phyloP scores from a whole-genome alignment of 2,113 vertebrate genomes.

The Gulo gulo region DNA sequence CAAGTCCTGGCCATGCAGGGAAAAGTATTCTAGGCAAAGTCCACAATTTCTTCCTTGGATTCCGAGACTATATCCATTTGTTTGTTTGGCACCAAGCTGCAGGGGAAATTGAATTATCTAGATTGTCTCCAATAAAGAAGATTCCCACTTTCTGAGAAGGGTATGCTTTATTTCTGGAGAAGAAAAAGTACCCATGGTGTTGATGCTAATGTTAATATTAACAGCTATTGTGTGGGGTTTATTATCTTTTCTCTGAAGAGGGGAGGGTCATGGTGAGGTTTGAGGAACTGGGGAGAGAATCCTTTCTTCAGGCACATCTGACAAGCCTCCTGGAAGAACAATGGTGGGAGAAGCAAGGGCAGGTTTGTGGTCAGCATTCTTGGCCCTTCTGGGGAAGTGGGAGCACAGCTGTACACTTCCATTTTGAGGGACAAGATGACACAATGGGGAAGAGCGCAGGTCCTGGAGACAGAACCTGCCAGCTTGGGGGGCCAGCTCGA shows the following conservation, averaged over 20 bases:
- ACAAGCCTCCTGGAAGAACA: background rate
- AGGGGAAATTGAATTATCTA: background rate
- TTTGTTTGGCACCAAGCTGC: background rate
- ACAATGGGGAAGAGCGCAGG: background rate
- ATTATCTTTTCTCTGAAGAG: background rate
- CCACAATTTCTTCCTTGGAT: background rate
- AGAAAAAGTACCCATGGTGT: background rate
- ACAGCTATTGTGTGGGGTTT: background rate
- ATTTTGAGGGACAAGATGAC: background rate
- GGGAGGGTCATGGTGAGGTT: background rate
- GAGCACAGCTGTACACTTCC: background rate
- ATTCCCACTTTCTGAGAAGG: background rate
- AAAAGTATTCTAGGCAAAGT: constrained; percentile 18
- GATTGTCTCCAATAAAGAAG: background rate
- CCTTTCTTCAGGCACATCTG: background rate
- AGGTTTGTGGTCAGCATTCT: background rate
- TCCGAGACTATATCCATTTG: background rate
- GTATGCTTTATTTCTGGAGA: constrained; percentile 12
- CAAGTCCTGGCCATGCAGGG: background rate
- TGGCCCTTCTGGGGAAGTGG: background rate
- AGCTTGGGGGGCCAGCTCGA: background rate
- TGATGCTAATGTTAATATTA: background rate
- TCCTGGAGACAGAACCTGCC: background rate
- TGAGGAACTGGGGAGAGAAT: background rate
- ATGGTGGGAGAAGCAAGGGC: background rate